Evolutionary conservation across 2,888 invertebrate genomes (phyloP).

Genomic region (Agriopis leucophaearia): DNA sequence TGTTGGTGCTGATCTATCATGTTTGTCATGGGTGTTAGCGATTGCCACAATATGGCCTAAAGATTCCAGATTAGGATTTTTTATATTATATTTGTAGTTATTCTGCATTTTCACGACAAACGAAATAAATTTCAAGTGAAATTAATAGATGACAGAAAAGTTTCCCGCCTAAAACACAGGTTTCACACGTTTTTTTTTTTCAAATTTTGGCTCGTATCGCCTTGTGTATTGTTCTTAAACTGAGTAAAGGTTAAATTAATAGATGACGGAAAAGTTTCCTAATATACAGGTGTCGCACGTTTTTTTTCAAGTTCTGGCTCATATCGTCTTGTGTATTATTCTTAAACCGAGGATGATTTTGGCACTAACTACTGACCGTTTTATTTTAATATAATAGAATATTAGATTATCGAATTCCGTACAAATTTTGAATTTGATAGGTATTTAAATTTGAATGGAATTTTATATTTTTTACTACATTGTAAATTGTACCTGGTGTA

Average conservation of each 20-base stretch:
- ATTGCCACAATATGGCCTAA: constrained; percentile 70
- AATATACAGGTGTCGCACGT: neutral
- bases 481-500: no score
- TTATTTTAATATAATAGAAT: no score
- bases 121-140: neutral
- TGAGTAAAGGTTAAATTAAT: no score
- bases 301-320: neutral
- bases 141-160: no score
- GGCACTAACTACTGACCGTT: no score
- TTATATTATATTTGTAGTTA: constrained; percentile 65
- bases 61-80: constrained; percentile 66
- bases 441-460: no score
- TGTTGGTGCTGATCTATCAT: constrained; percentile 79
- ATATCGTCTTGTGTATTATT: no score
- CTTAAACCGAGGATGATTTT: no score
- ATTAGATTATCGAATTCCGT: no score
- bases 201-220: neutral
- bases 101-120: constrained; percentile 53
- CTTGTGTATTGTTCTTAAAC: no score
- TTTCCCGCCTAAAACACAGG: constrained; percentile 18
- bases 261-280: constrained; percentile 8
- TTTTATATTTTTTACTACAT: no score
- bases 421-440: no score
- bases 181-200: neutral
- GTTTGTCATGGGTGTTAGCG: constrained; percentile 75